These are phyloP conservation scores for Sylvia borin DNA, from an alignment of 2,797 vertebrate genomes.

Conservation along the genomic window DNA sequence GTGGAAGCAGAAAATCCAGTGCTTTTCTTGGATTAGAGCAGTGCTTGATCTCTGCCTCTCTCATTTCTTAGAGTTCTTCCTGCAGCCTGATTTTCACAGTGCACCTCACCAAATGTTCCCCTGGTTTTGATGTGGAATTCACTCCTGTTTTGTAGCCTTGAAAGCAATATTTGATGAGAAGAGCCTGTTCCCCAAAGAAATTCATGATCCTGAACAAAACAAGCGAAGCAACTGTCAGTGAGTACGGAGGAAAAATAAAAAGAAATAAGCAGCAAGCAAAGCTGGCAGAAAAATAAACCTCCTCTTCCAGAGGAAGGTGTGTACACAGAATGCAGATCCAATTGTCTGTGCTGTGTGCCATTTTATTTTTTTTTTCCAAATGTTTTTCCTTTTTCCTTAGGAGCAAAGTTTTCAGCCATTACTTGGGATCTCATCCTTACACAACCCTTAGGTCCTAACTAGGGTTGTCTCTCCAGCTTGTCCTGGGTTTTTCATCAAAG, in stretches of 20 bases:
- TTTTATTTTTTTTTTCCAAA: neutral
- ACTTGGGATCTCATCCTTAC: neutral
- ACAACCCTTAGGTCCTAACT: neutral
- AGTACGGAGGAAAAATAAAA: slow-evolving; percentile 49
- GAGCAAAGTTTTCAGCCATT: neutral
- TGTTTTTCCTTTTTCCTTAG: neutral
- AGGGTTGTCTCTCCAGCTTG: neutral
- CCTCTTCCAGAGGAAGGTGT: neutral
- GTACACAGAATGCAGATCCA: neutral
- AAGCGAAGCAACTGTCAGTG: slow-evolving; percentile 58
- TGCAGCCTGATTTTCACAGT: neutral
- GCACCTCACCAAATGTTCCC: slow-evolving; percentile 4
- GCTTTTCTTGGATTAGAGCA: neutral
- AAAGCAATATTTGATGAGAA: slow-evolving; percentile 80
- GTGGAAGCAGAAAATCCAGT: neutral
- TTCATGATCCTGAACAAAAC: slow-evolving; percentile 74
- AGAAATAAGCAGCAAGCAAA: slow-evolving; percentile 63
- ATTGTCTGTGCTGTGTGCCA: neutral
- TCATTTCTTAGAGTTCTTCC: neutral
- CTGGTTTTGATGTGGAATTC: slow-evolving; percentile 60
- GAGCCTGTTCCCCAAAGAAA: slow-evolving; percentile 79
- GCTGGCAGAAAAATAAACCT: slow-evolving; percentile 61
- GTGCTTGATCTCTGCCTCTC: neutral
- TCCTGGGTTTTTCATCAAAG: neutral
- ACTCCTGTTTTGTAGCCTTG: slow-evolving; percentile 67